Base-by-base conservation (phyloP, 2,113 vertebrate genomes). In the Ptilonorhynchus violaceus region DNA sequence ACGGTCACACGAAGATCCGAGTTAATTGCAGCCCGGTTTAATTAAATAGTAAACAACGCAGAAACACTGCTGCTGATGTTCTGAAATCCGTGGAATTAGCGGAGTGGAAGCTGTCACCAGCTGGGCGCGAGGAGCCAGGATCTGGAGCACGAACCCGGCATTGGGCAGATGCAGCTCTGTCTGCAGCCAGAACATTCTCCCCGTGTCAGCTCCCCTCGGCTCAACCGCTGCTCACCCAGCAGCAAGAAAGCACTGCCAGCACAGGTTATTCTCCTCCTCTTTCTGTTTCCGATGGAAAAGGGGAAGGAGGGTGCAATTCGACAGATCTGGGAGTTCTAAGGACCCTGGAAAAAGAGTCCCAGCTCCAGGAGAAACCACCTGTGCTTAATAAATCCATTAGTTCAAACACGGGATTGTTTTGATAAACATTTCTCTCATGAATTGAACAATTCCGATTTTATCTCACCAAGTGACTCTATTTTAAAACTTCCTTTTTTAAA, bases 111-210 rank as follows among this genome's bases (percentile, higher is more conserved):
- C 10, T 0, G 19, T 21, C 10, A 2, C 41, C 58, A 41, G 72
- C 9, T 0, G 0, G 91, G 78, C 78, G 14, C 0, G 3, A 72
- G 92, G 47, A 92, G 46, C 47, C 37, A n/a, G 67, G 58, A 23
- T 33, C 17, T 14, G 64, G 74, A 94, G 86, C 64, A 33, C 47
- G 67, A 42, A 73, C 14, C 33, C 5, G 6, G 62, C 5, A 6
- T 0, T 21, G 64, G 81, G 41, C 16, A 59, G 31, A 70, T 1
- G 5, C 0, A 25, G 64, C 55, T 85, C 70, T 13, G 4, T 5
- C 56, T 33, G 49, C 66, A 78, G 31, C 4, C 1, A 3, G 55
- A 74, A 60, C 19, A 24, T 49, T 31, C 59, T 41, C 42, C 42
- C 42, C 1, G 0, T 11, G 59, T 18, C 55, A 7, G 44, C 56